Percentiles rank a stretch among this genome's conserved stretches.
phyloP scores from a whole-genome alignment of 1,140 invertebrate species.

The Scaptomyza montana region DNA sequence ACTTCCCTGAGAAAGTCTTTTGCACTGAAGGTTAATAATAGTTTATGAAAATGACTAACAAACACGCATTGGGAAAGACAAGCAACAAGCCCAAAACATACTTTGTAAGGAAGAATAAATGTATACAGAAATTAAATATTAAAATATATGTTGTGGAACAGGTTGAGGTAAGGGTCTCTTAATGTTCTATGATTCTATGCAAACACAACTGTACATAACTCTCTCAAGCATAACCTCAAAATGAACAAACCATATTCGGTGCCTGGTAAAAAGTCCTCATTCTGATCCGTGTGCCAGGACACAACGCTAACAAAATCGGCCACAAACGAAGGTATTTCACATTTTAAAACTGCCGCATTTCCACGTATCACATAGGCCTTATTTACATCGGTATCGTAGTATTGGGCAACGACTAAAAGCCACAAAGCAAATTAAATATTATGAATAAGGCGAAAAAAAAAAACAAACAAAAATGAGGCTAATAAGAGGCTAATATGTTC shows the following conservation, averaged over 20 bases:
- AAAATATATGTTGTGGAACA: constrained; percentile 3
- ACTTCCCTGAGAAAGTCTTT: constrained; percentile 63
- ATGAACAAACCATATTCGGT: constrained; percentile 87
- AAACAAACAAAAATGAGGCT: background rate
- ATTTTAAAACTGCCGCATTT: constrained; percentile 96
- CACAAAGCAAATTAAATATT: constrained; percentile 29
- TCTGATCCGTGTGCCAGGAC: constrained; percentile 93
- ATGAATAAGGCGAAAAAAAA: constrained; percentile 19
- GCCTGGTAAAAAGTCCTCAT: constrained; percentile 87
- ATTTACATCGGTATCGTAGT: constrained; percentile 95
- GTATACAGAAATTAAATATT: constrained; percentile 48
- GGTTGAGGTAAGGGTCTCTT: constrained; percentile 23
- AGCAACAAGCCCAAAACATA: background rate
- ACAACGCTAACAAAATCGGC: constrained; percentile 95
- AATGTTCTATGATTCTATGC: constrained; percentile 25
- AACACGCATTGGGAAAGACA: constrained; percentile 54
- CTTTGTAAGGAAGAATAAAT: constrained; percentile 35
- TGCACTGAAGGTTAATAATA: constrained; percentile 59
- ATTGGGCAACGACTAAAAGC: constrained; percentile 91
- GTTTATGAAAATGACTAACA: constrained; percentile 60
- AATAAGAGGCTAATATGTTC: constrained; percentile 16
- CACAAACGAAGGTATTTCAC: constrained; percentile 95
- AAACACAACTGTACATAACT: constrained; percentile 37
- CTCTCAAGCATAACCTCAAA: constrained; percentile 32
- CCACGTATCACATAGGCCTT: constrained; percentile 97